Percentiles rank a stretch among this genome's conserved stretches.
These are phyloP conservation scores for Plebejus anna DNA, from an alignment of 2,888 invertebrate genomes.

Conservation along the genomic window DNA sequence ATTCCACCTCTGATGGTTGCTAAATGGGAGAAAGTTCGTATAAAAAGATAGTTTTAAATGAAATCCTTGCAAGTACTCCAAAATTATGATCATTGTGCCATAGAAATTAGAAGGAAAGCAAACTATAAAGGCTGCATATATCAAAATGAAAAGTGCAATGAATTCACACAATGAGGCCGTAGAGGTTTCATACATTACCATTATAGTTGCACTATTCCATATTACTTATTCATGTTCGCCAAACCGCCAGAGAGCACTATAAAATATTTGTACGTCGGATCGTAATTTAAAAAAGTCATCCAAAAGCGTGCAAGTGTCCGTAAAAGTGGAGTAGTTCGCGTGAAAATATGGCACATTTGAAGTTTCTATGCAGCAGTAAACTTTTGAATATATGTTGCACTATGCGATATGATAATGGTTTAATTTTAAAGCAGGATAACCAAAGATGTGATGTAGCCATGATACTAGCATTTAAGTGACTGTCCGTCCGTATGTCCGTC, in stretches of 20 bases:
- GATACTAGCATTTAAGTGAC: background rate
- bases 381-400: conserved; percentile 4
- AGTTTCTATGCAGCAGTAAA: conserved; percentile 23
- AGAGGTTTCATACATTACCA: conserved; percentile 34
- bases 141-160: conserved; percentile 35
- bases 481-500: too few species aligned
- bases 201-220: conserved; percentile 35
- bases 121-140: conserved; percentile 28
- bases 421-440: background rate
- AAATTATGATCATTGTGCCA: background rate
- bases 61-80: too few species aligned
- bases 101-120: background rate
- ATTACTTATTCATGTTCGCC: conserved; percentile 42
- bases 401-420: background rate
- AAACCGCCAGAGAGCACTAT: conserved; percentile 39
- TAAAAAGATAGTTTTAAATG: background rate
- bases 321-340: conserved; percentile 35
- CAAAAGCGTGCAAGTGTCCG: conserved; percentile 41
- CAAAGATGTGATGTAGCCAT: background rate
- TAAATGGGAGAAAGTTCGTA: background rate
- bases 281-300: conserved; percentile 41
- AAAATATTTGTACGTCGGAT: conserved; percentile 41
- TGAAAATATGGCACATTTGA: conserved; percentile 33
- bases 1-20: background rate
- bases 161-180: conserved; percentile 33